Evolutionary conservation across 2,888 invertebrate species (phyloP), one percentile per base, ranked within the genome.

Genomic region (Merodon equestris): DNA sequence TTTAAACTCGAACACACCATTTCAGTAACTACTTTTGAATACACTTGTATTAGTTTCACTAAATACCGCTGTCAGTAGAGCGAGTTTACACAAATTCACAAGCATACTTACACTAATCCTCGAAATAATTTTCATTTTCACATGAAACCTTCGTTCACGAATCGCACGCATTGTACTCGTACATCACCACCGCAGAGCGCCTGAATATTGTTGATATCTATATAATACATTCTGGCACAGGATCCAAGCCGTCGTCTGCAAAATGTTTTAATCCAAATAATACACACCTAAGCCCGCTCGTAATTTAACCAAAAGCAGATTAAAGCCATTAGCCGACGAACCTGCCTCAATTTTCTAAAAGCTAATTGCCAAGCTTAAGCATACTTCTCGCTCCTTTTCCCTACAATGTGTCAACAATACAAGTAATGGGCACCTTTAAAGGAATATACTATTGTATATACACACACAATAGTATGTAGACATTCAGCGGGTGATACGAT

Each of bases 251-350:
- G n/a, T 40, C 66, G 60, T 45, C 45, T 57, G 63, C 53, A 38
- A 48, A 77, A 68, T 63, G 50, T 64, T 73, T 63, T 68, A 79
- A 79, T 79, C 77, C 73, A 17, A 42, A 68, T 79, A 79, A 73
- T 68, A 73, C 77, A 44, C 63, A 73, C 54, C 57, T 63, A 63
- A 73, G 73, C 73, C 58, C 38, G 67, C 68, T 58, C 58, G 63
- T 60, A 73, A 73, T 79, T 77, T 58, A 73, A 68, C 58, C 77
- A 44, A 58, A 58, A 58, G 64, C 60, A 60, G 77, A 79, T 73
- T 79, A 68, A 63, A 63, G 38, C 57, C 68, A 79, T 79, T 63
- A 73, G 68, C 40, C 44, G 36, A 54, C 73, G 51, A 79, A 51
- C 58, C 57, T 53, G 73, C 58, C 57, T 36, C 57, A 63, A 73